phyloP scores from a whole-genome alignment of 2,888 invertebrate genomes.

The Lysandra coridon region DNA sequence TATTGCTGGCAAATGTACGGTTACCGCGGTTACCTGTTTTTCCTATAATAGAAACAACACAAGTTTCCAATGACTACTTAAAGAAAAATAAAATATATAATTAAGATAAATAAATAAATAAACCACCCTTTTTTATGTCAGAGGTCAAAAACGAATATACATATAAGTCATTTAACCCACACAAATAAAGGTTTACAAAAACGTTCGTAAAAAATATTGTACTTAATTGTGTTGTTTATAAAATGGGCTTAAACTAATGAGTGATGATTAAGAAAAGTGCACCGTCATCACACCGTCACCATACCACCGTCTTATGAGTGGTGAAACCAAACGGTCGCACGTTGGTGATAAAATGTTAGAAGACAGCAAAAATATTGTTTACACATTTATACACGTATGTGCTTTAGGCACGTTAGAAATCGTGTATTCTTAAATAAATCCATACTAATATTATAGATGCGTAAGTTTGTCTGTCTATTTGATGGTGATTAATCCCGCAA shows the following conservation, averaged over 20 bases:
- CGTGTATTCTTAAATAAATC: not conserved
- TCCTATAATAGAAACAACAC: not conserved
- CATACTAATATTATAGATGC: not conserved
- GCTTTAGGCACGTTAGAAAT: not conserved
- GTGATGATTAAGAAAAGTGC: not conserved
- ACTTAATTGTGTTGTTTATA: not conserved
- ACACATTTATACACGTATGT: not conserved
- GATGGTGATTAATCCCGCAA: no score
- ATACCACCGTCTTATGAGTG: not conserved
- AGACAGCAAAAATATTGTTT: not conserved
- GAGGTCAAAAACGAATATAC: not conserved
- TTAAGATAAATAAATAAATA: not conserved
- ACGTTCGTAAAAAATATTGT: not conserved
- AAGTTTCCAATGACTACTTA: not conserved
- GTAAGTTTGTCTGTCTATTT: no score
- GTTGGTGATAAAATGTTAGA: not conserved
- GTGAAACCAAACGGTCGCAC: not conserved
- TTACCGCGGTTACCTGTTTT: no score
- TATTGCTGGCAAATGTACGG: no score
- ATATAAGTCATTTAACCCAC: not conserved
- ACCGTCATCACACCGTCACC: not conserved
- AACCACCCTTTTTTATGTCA: not conserved
- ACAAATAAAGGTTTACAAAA: not conserved
- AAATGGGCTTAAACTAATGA: not conserved
- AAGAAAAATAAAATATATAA: no score